Evolutionary conservation across 2,797 vertebrate genomes (phyloP), one percentile per base, ranked within the genome.

Genomic region (Pteronotus mesoamericanus): DNA sequence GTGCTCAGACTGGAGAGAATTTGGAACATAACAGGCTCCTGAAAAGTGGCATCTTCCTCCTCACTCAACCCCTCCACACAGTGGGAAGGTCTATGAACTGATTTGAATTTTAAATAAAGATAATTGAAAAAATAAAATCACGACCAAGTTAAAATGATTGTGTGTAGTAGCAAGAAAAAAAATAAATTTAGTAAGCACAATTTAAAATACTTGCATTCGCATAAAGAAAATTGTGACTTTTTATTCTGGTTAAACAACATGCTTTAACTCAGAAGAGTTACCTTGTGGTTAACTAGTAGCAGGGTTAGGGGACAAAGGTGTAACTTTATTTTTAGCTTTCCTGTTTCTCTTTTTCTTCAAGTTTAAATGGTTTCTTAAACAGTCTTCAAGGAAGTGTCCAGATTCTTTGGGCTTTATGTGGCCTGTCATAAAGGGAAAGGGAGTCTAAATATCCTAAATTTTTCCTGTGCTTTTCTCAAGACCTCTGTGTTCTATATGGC

Each of bases 51-150:
- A 44, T 24, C 37, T 77, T 95, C 18, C 6, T 86, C 24, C 24
- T 8, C 34, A 37, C 0, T 53, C 18, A 66, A 22, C 1, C 3
- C 7, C 22, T 84, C 21, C 26, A 69, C 7, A 0, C 18, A 86
- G 15, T 64, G 5, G 42, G 18, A 77, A 92, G 37, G 4, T 74
- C n/a, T 55, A n/a, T 94, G 37, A 37, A 84, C 3, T 68, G 6
- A 93, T 68, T 19, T n/a, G 12, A 94, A 91, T 87, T 83, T 68
- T 66, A 89, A 92, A 72, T 87, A n/a, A 86, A 66, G 34, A 57
- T 51, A 46, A 89, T 44, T 19, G 14, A 10, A 68, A 61, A 72
- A 78, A 64, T 4, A 82, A 91, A 48, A 10, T 11, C 2, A 34
- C 9, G 6, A 66, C 18, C n/a, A 77, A 90, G 39, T 78, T 53